Conservation (phyloP, 2,797 vertebrate genomes). For the Mus caroli region DNA sequence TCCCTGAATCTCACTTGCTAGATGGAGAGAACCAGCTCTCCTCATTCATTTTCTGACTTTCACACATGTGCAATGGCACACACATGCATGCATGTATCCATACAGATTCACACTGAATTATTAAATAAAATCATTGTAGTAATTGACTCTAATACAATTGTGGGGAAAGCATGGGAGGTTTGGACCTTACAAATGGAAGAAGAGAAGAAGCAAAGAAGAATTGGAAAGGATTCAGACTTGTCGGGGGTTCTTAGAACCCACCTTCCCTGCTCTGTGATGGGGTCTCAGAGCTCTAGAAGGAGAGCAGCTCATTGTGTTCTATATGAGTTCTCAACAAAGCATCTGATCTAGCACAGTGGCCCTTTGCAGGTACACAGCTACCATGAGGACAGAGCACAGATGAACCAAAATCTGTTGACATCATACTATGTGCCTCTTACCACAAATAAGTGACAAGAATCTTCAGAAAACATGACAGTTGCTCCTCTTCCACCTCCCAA, state of each 20-base stretch:
- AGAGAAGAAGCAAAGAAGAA: neutral
- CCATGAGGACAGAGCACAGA: neutral
- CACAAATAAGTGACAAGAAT: neutral
- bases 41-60: neutral
- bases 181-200: constrained; percentile 4
- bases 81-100: neutral
- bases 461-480: neutral
- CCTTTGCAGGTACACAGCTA: neutral
- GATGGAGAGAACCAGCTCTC: neutral
- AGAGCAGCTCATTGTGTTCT: neutral
- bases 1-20: neutral
- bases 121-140: neutral
- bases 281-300: neutral
- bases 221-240: neutral
- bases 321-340: neutral
- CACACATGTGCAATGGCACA: neutral
- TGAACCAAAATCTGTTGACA: neutral
- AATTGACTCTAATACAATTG: neutral
- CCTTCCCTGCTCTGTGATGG: neutral
- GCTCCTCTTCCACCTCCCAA: constrained; percentile 15
- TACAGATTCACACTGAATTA: neutral
- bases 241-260: neutral
- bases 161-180: neutral
- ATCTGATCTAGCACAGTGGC: neutral
- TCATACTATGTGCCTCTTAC: neutral